A percentile compares a stretch with the other conserved stretches of the same genome.
These are phyloP conservation scores for Ceyx melanurus DNA, from an alignment of 2,113 vertebrate species.

Conservation along the genomic window DNA sequence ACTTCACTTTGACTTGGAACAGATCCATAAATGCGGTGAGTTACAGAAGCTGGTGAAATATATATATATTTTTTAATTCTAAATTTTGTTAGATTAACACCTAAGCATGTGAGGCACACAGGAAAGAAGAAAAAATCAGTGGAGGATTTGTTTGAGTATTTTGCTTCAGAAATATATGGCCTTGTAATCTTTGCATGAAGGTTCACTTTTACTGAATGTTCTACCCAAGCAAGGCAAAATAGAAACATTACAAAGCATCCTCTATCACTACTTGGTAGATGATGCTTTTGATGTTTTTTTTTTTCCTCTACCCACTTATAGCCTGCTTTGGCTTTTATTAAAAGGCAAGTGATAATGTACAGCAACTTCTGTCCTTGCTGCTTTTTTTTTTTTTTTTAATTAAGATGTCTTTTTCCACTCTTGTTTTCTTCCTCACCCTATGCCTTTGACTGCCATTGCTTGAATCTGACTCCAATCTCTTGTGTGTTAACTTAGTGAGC, in stretches of 20 bases:
- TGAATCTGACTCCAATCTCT: neutral
- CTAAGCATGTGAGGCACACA: neutral
- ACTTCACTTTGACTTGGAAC: neutral
- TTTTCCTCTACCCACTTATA: neutral
- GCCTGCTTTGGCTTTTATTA: neutral
- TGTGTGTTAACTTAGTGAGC: neutral
- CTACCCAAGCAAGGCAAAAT: neutral
- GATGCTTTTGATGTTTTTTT: neutral
- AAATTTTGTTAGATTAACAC: neutral
- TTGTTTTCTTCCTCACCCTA: neutral
- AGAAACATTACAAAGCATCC: too few species aligned
- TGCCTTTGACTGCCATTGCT: neutral
- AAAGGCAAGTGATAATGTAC: neutral
- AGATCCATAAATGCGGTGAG: neutral
- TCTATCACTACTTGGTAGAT: neutral
- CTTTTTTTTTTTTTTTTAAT: neutral
- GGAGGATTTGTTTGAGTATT: neutral
- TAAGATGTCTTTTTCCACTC: neutral
- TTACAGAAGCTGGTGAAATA: neutral
- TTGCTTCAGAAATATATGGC: neutral
- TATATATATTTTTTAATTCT: neutral
- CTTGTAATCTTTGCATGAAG: neutral
- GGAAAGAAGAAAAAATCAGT: neutral
- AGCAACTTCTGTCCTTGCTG: neutral
- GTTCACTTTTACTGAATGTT: neutral